Evolutionary conservation across 1,140 invertebrate genomes (phyloP).

Genomic region (Ditylenchus dipsaci): DNA sequence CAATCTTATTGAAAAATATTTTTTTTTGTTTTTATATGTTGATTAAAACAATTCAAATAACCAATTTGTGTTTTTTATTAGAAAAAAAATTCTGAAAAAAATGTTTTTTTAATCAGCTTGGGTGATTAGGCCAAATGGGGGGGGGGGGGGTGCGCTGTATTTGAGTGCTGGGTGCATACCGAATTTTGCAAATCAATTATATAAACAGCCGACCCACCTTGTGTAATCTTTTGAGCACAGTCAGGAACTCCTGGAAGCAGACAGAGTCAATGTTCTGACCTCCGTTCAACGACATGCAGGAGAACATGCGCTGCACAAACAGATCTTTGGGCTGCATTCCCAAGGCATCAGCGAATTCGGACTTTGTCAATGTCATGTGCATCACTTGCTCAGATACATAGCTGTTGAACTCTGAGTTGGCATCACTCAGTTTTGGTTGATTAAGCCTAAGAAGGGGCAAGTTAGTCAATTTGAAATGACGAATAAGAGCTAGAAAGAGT

Average conservation of each 20-base stretch:
- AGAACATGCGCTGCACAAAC: conserved; percentile 98
- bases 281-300: conserved; percentile 84
- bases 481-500: background rate
- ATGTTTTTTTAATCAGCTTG: no score
- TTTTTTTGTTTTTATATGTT: no score
- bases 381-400: conserved; percentile 44
- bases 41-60: no score
- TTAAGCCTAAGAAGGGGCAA: conserved; percentile 42
- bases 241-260: conserved; percentile 94
- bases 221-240: conserved; percentile 65
- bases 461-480: background rate
- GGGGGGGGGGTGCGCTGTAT: no score
- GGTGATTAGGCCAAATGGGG: no score
- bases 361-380: conserved; percentile 69
- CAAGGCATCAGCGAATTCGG: conserved; percentile 91
- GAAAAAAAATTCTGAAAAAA: no score
- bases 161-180: conserved; percentile 35
- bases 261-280: conserved; percentile 67
- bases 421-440: conserved; percentile 38
- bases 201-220: conserved; percentile 18
- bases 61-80: no score
- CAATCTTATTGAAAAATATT: no score
- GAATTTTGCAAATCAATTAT: conserved; percentile 7
- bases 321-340: conserved; percentile 92
- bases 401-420: conserved; percentile 29